These are phyloP conservation scores for Amazona vittata DNA, from an alignment of 2,113 vertebrate species.

Conservation along the genomic window DNA sequence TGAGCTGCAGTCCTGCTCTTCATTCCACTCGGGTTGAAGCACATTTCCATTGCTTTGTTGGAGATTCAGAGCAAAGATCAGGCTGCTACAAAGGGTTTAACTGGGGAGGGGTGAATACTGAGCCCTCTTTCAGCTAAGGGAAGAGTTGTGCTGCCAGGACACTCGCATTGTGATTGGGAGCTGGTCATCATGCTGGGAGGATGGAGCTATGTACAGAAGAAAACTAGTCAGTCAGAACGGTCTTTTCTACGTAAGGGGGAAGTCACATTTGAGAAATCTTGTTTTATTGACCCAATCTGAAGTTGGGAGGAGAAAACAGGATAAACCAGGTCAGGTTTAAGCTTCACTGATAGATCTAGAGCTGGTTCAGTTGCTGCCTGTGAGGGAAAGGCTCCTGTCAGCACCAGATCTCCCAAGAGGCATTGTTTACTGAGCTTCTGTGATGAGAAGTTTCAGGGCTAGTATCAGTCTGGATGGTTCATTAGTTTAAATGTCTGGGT, in stretches of 20 bases:
- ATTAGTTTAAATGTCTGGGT: slow-evolving; percentile 38
- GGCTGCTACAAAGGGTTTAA: background rate
- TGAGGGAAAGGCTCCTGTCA: background rate
- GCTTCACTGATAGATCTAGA: background rate
- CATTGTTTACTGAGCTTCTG: background rate
- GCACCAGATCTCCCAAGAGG: background rate
- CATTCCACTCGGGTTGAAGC: background rate
- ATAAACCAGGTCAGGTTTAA: background rate
- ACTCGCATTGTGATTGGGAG: background rate
- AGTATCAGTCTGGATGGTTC: slow-evolving; percentile 10
- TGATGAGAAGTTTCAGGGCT: slow-evolving; percentile 7
- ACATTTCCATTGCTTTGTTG: background rate
- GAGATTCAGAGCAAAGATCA: background rate
- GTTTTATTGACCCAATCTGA: background rate
- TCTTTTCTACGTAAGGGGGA: background rate
- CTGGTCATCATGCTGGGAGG: background rate
- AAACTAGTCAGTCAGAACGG: background rate
- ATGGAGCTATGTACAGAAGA: background rate
- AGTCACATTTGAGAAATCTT: background rate
- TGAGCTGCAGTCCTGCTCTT: background rate
- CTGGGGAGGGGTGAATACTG: background rate
- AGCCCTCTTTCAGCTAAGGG: background rate
- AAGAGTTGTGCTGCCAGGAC: background rate
- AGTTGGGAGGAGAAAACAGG: background rate
- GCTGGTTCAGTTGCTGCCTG: background rate